Conservation (phyloP, 2,888 invertebrate species). For the Zygothrica quintamaculata region DNA sequence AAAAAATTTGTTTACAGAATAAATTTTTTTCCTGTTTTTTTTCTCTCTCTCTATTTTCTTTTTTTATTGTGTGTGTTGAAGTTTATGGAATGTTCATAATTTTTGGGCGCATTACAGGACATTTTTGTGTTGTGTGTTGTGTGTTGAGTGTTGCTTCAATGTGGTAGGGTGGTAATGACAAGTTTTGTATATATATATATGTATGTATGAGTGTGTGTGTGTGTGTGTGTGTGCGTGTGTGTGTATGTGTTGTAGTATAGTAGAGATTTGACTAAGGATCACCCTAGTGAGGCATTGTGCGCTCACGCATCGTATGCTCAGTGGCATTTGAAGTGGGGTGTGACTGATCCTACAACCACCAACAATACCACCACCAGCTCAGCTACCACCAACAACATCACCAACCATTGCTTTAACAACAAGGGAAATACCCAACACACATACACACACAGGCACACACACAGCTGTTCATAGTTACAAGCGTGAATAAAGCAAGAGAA, state of each 20-base stretch:
- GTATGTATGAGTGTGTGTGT: too few species aligned
- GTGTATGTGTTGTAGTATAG: conserved; percentile 8
- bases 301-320: conserved; percentile 27
- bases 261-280: conserved; percentile 51
- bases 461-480: conserved; percentile 57
- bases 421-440: neutral
- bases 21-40: too few species aligned
- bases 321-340: conserved; percentile 51
- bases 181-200: too few species aligned
- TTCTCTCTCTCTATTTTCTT: neutral
- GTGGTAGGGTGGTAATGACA: too few species aligned
- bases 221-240: too few species aligned
- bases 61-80: neutral
- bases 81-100: neutral
- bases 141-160: neutral
- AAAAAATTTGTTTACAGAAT: too few species aligned
- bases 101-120: conserved; percentile 25
- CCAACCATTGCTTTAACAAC: conserved; percentile 10
- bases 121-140: conserved; percentile 9
- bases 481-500: conserved; percentile 42
- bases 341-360: conserved; percentile 43
- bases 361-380: neutral
- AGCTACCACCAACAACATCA: conserved; percentile 7
- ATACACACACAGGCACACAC: neutral
- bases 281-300: conserved; percentile 27